Evolutionary conservation across 1,140 invertebrate genomes (phyloP).

Genomic region (Caenorhabditis remanei): DNA sequence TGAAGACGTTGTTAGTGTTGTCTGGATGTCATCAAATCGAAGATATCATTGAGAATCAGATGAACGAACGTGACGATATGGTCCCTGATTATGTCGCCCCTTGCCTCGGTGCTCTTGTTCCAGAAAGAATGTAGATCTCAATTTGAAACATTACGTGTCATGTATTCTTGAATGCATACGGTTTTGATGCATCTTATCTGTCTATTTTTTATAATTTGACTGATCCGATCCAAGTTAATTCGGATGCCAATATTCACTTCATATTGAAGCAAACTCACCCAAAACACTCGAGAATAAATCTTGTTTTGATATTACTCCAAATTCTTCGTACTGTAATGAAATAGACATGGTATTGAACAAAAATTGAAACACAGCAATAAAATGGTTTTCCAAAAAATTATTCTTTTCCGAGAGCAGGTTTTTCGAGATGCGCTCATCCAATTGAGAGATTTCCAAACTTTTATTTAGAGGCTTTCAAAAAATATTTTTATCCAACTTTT

Average conservation of each 20-base stretch:
- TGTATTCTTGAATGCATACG: slow-evolving; percentile 14
- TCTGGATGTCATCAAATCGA: slow-evolving; percentile 76
- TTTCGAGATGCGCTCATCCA: no score
- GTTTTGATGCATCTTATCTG: background rate
- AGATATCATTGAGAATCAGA: slow-evolving; percentile 72
- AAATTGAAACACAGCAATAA: no score
- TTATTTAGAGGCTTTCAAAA: no score
- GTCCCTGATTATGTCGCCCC: slow-evolving; percentile 75
- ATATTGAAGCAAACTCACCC: background rate
- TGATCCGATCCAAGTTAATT: background rate
- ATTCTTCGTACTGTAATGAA: background rate
- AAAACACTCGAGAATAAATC: background rate
- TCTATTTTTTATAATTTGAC: slow-evolving; percentile 12
- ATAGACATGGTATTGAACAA: no score
- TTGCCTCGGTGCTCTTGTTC: slow-evolving; percentile 72
- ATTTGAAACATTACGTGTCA: background rate
- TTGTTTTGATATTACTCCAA: background rate
- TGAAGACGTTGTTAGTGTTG: slow-evolving; percentile 73
- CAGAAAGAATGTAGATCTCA: slow-evolving; percentile 54
- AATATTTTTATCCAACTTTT: no score
- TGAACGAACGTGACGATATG: slow-evolving; percentile 71
- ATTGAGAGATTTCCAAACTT: no score
- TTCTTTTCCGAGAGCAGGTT: no score
- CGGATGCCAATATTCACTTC: background rate
- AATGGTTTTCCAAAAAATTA: no score